A percentile compares a stretch with the other conserved stretches of the same genome.
Evolutionary conservation across 35 echinoderm and acorn worm genomes (phyloP).

Genomic region (Chiridota heheva): DNA sequence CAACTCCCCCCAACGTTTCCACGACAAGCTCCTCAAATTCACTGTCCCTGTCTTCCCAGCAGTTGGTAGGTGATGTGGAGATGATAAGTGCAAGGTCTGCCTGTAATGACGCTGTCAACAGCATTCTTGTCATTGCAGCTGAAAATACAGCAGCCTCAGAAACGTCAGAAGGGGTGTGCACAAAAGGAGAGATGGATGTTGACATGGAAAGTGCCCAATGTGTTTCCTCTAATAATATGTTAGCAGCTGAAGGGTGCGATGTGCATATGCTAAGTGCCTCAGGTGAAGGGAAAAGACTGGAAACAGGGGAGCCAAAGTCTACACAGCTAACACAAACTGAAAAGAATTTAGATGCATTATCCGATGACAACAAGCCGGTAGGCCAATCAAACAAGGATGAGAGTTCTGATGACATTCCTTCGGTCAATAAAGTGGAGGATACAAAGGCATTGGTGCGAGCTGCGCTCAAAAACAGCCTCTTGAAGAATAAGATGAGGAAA

Average conservation of each 20-base stretch:
- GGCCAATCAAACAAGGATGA: no score
- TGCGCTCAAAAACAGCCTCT: slow-evolving; percentile 73
- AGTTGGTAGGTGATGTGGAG: slow-evolving; percentile 56
- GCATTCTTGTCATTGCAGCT: slow-evolving; percentile 26
- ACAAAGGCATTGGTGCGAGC: slow-evolving; percentile 91
- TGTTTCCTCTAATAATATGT: not conserved
- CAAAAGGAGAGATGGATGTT: slow-evolving; percentile 58
- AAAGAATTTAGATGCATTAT: no score
- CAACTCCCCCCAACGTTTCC: slow-evolving; percentile 15
- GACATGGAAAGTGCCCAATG: slow-evolving; percentile 69
- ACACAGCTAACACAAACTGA: no score
- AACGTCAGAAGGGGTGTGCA: no score
- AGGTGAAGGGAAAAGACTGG: slow-evolving; percentile 10
- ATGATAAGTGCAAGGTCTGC: slow-evolving; percentile 91
- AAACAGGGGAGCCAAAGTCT: not conserved
- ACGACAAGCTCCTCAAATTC: not conserved
- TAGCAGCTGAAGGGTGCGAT: not conserved
- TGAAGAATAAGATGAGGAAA: slow-evolving; percentile 85
- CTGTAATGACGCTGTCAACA: slow-evolving; percentile 35
- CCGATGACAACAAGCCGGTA: no score
- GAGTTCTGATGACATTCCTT: slow-evolving; percentile 15
- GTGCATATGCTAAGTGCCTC: slow-evolving; percentile 61
- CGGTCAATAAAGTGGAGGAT: slow-evolving; percentile 68
- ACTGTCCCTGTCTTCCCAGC: slow-evolving; percentile 1
- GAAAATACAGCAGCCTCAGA: slow-evolving; percentile 12